Evolutionary conservation across 2,888 invertebrate species (phyloP).

Genomic region (Ophion obscuratus): DNA sequence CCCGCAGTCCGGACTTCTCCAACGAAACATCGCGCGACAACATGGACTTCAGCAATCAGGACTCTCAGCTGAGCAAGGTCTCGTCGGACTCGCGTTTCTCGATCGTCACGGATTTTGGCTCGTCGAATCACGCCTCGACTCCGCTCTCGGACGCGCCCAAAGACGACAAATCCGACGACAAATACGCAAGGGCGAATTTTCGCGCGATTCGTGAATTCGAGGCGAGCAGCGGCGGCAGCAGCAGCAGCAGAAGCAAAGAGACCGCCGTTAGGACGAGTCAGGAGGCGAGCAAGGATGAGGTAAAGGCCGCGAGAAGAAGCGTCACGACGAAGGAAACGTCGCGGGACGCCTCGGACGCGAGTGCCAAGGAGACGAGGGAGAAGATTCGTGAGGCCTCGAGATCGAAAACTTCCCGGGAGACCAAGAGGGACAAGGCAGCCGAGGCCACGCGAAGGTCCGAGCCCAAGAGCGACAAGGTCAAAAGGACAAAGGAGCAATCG

Average conservation of each 20-base stretch:
- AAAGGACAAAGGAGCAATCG: slow-evolving; percentile 52
- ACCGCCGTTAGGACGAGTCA: slow-evolving; percentile 63
- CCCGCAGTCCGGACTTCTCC: slow-evolving; percentile 80
- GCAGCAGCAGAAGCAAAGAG: slow-evolving; percentile 65
- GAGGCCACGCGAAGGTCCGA: slow-evolving; percentile 2
- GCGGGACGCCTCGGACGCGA: slow-evolving; percentile 75
- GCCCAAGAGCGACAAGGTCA: slow-evolving; percentile 47
- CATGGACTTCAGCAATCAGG: slow-evolving; percentile 85
- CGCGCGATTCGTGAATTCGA: slow-evolving; percentile 78
- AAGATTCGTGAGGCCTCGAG: slow-evolving; percentile 74
- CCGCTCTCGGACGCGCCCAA: slow-evolving; percentile 74
- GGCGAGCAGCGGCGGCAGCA: slow-evolving; percentile 58
- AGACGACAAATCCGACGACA: slow-evolving; percentile 78
- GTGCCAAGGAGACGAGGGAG: slow-evolving; percentile 73
- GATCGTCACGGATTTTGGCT: slow-evolving; percentile 85
- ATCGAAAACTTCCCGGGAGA: slow-evolving; percentile 72
- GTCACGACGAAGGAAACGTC: slow-evolving; percentile 78
- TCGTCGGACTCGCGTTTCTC: slow-evolving; percentile 87
- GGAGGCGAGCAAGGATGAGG: slow-evolving; percentile 5
- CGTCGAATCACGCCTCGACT: slow-evolving; percentile 82
- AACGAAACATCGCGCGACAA: slow-evolving; percentile 82
- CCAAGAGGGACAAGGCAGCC: slow-evolving; percentile 65
- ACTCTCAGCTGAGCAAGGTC: slow-evolving; percentile 87
- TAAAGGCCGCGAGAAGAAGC: slow-evolving; percentile 70
- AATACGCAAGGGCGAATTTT: slow-evolving; percentile 78